These are phyloP conservation scores for Sycophila texana DNA, from an alignment of 2,888 invertebrate species.

Conservation along the genomic window DNA sequence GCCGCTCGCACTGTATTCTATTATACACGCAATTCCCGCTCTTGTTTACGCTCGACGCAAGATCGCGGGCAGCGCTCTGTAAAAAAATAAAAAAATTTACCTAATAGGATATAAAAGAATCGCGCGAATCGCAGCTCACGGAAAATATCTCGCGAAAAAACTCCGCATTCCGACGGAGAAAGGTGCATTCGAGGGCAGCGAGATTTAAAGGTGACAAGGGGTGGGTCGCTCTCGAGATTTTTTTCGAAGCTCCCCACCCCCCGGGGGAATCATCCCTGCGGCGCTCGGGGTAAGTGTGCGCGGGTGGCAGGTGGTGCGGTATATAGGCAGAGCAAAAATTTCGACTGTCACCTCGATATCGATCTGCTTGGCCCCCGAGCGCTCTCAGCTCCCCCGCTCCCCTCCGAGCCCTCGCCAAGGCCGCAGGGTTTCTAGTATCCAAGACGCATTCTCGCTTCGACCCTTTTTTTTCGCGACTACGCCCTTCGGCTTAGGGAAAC, in stretches of 20 bases:
- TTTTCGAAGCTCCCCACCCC: background rate
- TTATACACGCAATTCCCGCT: background rate
- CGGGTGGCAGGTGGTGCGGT: constrained; percentile 6
- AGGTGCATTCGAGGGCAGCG: background rate
- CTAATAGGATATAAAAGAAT: too few species aligned
- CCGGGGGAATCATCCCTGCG: background rate
- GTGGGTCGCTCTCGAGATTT: background rate
- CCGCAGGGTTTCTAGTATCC: too few species aligned
- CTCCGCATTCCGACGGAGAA: too few species aligned
- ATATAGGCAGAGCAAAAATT: constrained; percentile 24
- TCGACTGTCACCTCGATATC: constrained; percentile 52
- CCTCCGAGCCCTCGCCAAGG: too few species aligned
- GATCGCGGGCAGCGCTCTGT: background rate
- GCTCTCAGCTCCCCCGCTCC: too few species aligned
- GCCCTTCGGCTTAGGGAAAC: background rate
- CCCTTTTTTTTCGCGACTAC: constrained; percentile 14
- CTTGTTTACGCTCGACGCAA: background rate
- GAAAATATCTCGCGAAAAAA: too few species aligned
- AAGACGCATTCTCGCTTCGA: background rate
- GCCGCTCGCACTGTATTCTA: background rate
- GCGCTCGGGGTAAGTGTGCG: constrained; percentile 1
- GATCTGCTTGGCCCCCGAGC: constrained; percentile 18
- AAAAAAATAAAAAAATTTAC: background rate
- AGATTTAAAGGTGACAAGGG: background rate
- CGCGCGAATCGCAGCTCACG: too few species aligned